phyloP scores from a whole-genome alignment of 2,797 vertebrate species.

The Tragelaphus oryx region DNA sequence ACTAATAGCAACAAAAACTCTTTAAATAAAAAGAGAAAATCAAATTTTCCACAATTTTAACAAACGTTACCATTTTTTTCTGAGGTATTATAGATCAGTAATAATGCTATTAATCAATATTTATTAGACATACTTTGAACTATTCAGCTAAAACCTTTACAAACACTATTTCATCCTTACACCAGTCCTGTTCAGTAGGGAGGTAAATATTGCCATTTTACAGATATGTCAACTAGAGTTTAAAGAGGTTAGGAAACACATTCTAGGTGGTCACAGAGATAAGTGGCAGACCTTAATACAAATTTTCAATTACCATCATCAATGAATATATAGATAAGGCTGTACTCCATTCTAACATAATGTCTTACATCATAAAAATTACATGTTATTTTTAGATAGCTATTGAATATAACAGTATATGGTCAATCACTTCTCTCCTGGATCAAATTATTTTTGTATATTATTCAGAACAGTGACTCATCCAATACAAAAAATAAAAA shows the following conservation, averaged over 20 bases:
- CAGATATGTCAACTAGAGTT: background rate
- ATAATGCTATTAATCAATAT: background rate
- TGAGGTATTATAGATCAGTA: background rate
- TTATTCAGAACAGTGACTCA: background rate
- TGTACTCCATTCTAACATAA: background rate
- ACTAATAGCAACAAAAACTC: background rate
- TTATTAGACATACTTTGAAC: background rate
- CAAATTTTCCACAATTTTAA: background rate
- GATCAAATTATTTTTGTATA: background rate
- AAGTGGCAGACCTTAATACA: background rate
- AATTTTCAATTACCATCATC: background rate
- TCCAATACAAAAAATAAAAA: constrained; percentile 17
- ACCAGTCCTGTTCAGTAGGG: background rate
- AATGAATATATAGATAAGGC: background rate
- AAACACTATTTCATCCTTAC: constrained; percentile 8
- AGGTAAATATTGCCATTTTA: background rate
- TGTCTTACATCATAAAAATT: background rate
- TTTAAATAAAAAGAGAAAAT: background rate
- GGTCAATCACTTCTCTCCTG: background rate
- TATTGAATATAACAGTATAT: constrained; percentile 16
- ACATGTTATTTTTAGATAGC: background rate
- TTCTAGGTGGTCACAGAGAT: background rate
- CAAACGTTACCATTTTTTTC: background rate
- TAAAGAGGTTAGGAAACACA: background rate
- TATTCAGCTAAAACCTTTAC: background rate